These are phyloP conservation scores for Hylomyscus alleni DNA, from an alignment of 2,797 vertebrate genomes.

Conservation along the genomic window DNA sequence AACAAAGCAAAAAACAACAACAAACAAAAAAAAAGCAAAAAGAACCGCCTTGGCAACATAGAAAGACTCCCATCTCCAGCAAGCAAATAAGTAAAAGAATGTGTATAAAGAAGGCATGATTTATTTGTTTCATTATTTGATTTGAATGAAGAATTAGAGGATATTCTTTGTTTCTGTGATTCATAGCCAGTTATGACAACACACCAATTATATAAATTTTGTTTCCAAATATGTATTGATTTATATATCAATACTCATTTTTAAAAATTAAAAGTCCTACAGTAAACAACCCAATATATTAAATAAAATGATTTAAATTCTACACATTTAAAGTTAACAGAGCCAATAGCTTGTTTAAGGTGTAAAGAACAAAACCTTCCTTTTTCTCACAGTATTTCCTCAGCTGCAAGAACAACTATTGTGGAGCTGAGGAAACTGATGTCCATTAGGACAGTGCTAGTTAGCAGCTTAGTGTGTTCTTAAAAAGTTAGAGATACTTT, in stretches of 20 bases:
- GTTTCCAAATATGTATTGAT: neutral
- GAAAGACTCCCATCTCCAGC: neutral
- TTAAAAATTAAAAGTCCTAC: neutral
- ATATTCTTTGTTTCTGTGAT: neutral
- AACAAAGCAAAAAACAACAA: too few relatives aligned
- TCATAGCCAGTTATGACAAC: neutral
- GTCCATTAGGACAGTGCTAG: neutral
- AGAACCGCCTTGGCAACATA: neutral
- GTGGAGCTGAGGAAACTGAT: neutral
- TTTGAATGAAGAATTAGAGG: neutral
- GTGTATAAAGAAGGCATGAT: neutral
- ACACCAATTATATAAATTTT: neutral
- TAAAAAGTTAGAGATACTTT: constrained; percentile 37
- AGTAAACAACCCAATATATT: neutral
- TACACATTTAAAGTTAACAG: constrained; percentile 28
- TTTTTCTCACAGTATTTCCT: neutral
- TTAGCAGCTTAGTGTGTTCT: neutral
- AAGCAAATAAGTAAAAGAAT: neutral
- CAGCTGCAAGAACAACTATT: neutral
- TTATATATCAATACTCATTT: neutral
- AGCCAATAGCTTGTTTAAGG: constrained; percentile 26
- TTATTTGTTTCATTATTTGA: neutral
- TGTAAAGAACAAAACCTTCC: neutral
- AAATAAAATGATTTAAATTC: constrained; percentile 23
- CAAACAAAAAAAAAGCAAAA: too few relatives aligned